Evolutionary conservation across 2,888 invertebrate species (phyloP).

Genomic region (Julus scanicus): DNA sequence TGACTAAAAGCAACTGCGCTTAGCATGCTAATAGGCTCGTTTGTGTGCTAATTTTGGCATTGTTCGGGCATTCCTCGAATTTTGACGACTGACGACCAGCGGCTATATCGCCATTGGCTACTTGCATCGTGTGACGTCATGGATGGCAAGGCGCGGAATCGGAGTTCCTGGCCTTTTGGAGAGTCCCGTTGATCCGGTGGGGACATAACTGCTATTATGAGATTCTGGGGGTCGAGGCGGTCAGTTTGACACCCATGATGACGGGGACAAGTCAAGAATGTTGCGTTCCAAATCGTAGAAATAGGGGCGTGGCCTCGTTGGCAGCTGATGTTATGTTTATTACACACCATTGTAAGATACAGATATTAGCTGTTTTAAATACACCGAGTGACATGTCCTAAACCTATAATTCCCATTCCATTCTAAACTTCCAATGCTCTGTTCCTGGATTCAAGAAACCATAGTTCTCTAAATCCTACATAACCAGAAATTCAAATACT

Average conservation of each 20-base stretch:
- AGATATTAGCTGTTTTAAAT: no score
- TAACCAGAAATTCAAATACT: no score
- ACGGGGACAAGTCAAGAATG: neutral
- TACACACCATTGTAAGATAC: no score
- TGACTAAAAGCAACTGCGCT: neutral
- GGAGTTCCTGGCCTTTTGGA: no score
- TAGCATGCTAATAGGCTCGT: conserved; percentile 17
- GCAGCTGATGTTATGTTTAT: no score
- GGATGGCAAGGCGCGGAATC: no score
- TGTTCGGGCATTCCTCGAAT: conserved; percentile 3
- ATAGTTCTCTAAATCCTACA: no score
- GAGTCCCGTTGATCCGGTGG: neutral
- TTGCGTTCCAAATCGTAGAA: neutral
- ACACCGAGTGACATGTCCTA: no score
- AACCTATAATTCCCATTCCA: no score
- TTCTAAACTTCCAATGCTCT: no score
- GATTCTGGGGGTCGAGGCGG: neutral
- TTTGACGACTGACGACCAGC: neutral
- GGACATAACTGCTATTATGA: neutral
- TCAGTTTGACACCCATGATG: conserved; percentile 1
- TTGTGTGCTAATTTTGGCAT: conserved; percentile 25
- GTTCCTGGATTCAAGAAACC: no score
- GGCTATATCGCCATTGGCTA: neutral
- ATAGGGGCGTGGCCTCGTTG: no score
- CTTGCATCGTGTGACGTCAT: neutral